Evolutionary conservation across 2,113 vertebrate species (phyloP).

Genomic region (Prionailurus viverrinus): DNA sequence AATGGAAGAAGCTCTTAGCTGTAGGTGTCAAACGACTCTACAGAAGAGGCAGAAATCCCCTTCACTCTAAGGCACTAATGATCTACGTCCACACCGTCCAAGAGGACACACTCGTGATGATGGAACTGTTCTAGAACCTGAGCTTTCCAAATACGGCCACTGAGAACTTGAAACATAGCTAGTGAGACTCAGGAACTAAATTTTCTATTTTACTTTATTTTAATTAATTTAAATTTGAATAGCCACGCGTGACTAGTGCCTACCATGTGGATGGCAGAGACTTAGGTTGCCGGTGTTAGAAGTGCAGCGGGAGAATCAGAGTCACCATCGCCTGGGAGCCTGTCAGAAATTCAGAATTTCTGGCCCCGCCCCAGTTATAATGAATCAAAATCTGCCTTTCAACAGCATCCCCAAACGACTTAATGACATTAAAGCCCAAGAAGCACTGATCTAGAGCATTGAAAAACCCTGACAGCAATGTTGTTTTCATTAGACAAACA

Average conservation of each 20-base stretch:
- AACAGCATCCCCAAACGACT: background rate
- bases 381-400: background rate
- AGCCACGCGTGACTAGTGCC: no score
- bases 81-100: background rate
- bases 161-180: background rate
- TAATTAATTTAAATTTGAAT: background rate
- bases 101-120: background rate
- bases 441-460: background rate
- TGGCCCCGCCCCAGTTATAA: background rate
- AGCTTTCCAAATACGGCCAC: background rate
- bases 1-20: background rate
- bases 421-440: background rate
- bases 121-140: background rate
- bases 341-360: background rate
- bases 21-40: background rate
- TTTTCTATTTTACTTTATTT: background rate
- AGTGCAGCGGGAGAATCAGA: background rate
- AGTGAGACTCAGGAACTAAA: background rate
- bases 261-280: background rate
- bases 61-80: background rate
- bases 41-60: background rate
- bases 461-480: background rate
- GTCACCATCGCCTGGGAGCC: background rate
- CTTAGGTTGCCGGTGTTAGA: background rate
- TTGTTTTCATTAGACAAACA: background rate